Conservation (phyloP, 1,140 invertebrate species). For the Drosophila ironensis region DNA sequence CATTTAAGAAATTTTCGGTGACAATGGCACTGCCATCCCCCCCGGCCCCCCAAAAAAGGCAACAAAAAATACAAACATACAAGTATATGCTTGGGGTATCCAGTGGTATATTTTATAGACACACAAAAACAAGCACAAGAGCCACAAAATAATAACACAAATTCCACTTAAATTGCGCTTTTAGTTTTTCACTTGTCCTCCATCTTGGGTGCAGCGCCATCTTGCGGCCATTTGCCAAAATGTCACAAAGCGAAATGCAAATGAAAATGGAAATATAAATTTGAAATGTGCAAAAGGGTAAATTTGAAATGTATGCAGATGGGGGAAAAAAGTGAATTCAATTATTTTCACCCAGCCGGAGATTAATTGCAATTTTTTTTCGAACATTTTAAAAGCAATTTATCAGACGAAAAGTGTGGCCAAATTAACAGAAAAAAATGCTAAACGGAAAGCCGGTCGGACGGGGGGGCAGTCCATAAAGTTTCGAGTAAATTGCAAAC, state of each 20-base stretch:
- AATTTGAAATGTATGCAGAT: not conserved
- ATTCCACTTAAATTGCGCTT: conserved; percentile 47
- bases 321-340: conserved; percentile 9
- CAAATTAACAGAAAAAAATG: conserved; percentile 4
- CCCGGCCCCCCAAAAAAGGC: not conserved
- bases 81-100: not conserved
- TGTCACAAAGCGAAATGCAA: conserved; percentile 14
- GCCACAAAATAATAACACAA: conserved; percentile 32
- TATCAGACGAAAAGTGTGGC: not conserved
- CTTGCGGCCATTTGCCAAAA: conserved; percentile 34
- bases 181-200: conserved; percentile 15
- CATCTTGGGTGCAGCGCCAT: conserved; percentile 21
- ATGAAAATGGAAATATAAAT: conserved; percentile 5
- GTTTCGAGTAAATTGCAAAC: conserved; percentile 56
- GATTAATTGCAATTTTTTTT: conserved; percentile 22
- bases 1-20: conserved; percentile 47
- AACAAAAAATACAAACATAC: not conserved
- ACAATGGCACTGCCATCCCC: conserved; percentile 28
- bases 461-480: conserved; percentile 44
- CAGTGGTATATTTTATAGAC: not conserved
- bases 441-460: not conserved
- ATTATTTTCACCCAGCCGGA: conserved; percentile 20
- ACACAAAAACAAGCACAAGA: conserved; percentile 1
- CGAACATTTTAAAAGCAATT: not conserved
- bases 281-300: conserved; percentile 1